Evolutionary conservation across 35 echinoderm and acorn worm species (phyloP), one percentile per base, ranked within the genome.

Genomic region (Acanthaster planci): DNA sequence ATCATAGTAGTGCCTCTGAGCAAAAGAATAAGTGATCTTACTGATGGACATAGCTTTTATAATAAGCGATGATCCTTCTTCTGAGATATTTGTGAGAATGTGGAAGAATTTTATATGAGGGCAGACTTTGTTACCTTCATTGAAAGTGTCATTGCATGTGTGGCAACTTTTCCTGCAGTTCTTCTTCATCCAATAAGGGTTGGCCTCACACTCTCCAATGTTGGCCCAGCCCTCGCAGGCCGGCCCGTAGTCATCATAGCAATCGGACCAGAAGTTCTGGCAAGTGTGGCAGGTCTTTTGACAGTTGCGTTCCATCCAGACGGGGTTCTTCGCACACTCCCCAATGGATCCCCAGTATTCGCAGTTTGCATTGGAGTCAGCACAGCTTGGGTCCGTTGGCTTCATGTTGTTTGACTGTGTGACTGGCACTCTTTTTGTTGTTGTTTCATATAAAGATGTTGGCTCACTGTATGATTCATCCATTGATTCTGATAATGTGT

Each of bases 251-350:
- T 87, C 85, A 31, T 38, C 22, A 47, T 47, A 6, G 35, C 85
- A 87, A 8, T 78, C 85, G 38, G 76, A 31, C 26, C 26, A 2
- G 26, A 26, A 30, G 26, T 72, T 34, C 23, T 72, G 26, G 34
- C 64, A 72, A 34, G 64, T 72, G 7, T 72, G 7, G 64, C 93
- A 95, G 77, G 88, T 95, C 18, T 64, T 14, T 76, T 64, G 60
- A 76, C 93, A 95, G 75, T 60, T 77, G 0, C 56, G 35, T 21
- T 29, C 55, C 93, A 95, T 95, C 37, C 90, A 95, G 7, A 67
- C 67, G 16, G 55, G 36, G 35, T 95, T 95, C 15, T 60, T 79
- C 8, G 77, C 82, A 56, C 93, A 95, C 30, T 84, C 80, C 19
- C 85, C 89, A 68, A 79, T 84, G 21, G 38, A 19, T 38, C 88